Base-by-base conservation (phyloP, 2,888 invertebrate genomes). In the Gastracanthus pulcherrimus region DNA sequence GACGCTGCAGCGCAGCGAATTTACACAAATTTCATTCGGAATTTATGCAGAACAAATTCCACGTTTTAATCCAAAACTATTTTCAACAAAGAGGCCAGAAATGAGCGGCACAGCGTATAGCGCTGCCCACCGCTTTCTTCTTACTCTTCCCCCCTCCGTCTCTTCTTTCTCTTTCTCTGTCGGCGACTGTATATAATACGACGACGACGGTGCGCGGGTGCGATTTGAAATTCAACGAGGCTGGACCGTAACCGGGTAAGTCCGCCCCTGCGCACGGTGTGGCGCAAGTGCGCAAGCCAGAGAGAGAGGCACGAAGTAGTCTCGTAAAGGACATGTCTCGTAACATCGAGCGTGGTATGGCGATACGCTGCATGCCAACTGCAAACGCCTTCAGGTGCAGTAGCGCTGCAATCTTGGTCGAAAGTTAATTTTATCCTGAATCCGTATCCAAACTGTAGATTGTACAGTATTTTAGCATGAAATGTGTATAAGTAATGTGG, bases 181-280 rank as follows among this genome's bases (percentile, higher is more conserved):
- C n/a, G n/a, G n/a, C n/a, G n/a, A n/a, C n/a, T n/a, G n/a, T n/a
- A n/a, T n/a, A n/a, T n/a, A n/a, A n/a, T n/a, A n/a, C n/a, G 75
- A 64, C 60, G 34, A 75, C 58, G 80, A 81, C 64, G 62, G 76
- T 69, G 76, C 81, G 64, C 75, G 79, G 76, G 76, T 34, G 82
- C 84, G 84, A 87, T 87, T 87, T 87, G 86, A 87, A 87, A 87
- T 87, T 87, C 86, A 87, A 87, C 86, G 86, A 86, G 71, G 85
- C 84, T 83, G 85, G 87, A 86, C 86, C 86, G 85, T 86, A 86
- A 85, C 83, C 83, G 31, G 34, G 16, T 1, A 36, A n/a, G 38
- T 19, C 23, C n/a, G 36, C 11, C 26, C 11, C 31, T n/a, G 36
- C 16, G 29, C 62, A 60, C 58, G 9, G 11, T 34, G 36, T 5